phyloP scores from a whole-genome alignment of 2,113 vertebrate genomes.

The Pterocles burchelli region DNA sequence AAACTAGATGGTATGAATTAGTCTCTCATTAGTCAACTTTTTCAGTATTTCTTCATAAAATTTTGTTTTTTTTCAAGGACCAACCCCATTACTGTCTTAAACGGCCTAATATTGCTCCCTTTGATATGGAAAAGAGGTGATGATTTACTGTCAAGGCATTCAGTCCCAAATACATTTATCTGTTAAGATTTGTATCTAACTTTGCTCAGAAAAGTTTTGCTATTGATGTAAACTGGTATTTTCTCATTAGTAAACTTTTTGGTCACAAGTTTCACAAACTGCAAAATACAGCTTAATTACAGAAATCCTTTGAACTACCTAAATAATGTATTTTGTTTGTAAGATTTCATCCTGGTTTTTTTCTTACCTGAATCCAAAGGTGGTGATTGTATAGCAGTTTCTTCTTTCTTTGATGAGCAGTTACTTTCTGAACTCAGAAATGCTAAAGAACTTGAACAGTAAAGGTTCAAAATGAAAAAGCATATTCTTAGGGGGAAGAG shows the following conservation, averaged over 20 bases:
- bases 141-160: neutral
- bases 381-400: neutral
- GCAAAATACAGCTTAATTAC: neutral
- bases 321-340: neutral
- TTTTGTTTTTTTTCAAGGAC: neutral
- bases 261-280: neutral
- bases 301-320: neutral
- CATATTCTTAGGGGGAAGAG: neutral
- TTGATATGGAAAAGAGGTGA: neutral
- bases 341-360: neutral
- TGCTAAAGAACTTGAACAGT: neutral
- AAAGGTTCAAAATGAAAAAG: neutral
- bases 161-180: neutral
- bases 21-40: neutral
- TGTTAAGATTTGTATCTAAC: neutral
- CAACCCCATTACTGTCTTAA: neutral
- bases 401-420: neutral
- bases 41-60: neutral
- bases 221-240: neutral
- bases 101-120: neutral
- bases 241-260: neutral
- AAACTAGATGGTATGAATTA: neutral
- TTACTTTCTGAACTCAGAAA: neutral
- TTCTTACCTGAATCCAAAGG: neutral
- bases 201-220: neutral